A percentile compares a stretch with the other conserved stretches of the same genome.
These are phyloP conservation scores for Heteronetta atricapilla DNA, from an alignment of 2,113 vertebrate species.

Conservation along the genomic window DNA sequence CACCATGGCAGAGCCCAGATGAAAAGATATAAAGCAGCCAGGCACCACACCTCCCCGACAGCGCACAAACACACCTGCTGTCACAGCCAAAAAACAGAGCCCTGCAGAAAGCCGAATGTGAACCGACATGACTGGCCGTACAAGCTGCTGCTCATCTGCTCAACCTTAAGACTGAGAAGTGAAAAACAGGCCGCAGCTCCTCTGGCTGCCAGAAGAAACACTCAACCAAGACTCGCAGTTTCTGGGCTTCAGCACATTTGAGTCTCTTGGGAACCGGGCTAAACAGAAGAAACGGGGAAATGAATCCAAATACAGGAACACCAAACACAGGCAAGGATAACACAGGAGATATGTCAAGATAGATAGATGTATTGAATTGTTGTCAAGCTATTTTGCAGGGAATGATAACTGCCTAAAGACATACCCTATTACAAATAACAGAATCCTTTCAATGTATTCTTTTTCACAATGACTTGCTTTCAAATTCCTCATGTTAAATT, in stretches of 20 bases:
- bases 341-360: neutral
- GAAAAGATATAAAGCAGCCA: neutral
- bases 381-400: neutral
- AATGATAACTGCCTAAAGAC: neutral
- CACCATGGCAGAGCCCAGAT: neutral
- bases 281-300: neutral
- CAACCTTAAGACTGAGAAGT: neutral
- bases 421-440: neutral
- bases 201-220: neutral
- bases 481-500: neutral
- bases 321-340: neutral
- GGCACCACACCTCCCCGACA: too few relatives aligned
- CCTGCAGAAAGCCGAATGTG: neutral
- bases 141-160: neutral
- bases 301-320: neutral
- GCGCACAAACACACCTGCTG: fast-evolving
- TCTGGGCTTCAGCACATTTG: neutral
- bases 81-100: fast-evolving
- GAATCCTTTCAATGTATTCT: neutral
- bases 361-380: neutral
- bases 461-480: neutral
- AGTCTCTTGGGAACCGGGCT: neutral
- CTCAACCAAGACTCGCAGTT: neutral
- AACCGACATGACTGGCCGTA: fast-evolving
- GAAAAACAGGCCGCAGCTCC: neutral